Base-by-base conservation (phyloP, 2,888 invertebrate species). In the Watsonalla cultraria region DNA sequence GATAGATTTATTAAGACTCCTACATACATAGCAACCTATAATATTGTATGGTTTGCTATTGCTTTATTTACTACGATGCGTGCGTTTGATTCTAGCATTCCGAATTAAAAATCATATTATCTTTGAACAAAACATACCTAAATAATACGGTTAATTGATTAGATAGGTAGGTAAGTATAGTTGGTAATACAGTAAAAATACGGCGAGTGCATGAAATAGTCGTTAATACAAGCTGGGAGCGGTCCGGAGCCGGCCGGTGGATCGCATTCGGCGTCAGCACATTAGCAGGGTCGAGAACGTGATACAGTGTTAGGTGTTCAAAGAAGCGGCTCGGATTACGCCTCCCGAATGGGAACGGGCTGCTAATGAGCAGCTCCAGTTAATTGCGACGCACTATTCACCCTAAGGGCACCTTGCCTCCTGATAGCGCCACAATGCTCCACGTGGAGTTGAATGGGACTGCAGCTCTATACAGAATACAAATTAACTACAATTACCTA, bases 311-410 rank as follows among this genome's bases (percentile, higher is more conserved):
- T 76, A 80, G 76, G 72, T 73, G 70, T 73, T 76, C 70, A 70
- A 77, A 82, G 81, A 68, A 70, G 70, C 68, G 66, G 67, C 65
- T 63, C 59, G 77, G 84, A 81, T 84, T 83, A 83, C 85, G 82
- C 72, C 65, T 71, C 58, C 72, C 75, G 86, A 84, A 87, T 86
- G 85, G 79, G 77, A 87, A 86, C 82, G 80, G 78, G 69, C 81
- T 82, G 83, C 79, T 87, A 87, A 87, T 87, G 87, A 88, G 84
- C 79, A 78, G 76, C 76, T 80, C 80, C 60, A 82, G 80, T 84
- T 86, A 86, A 87, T 86, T 85, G 83, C 79, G 66, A 72, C 68
- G 56, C 70, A 72, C 75, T 72, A 65, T 69, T 71, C 65, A 63
- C 70, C 73, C 70, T 74, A 73, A 70, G 69, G 66, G 64, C 62